Base-by-base conservation (phyloP, 2,888 invertebrate genomes). In the Leucophenga montana region DNA sequence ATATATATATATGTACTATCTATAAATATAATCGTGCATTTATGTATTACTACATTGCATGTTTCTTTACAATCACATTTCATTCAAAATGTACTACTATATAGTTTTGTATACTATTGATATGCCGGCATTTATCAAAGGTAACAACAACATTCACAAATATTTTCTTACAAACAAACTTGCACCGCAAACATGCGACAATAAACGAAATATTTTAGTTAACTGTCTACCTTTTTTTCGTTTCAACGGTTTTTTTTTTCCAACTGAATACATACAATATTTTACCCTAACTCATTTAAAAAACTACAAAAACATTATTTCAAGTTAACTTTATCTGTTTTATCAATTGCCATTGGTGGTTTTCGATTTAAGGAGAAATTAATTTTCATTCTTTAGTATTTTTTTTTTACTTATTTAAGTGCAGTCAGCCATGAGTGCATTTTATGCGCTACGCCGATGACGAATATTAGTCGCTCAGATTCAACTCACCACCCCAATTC, bases 111-210 rank as follows among this genome's bases (percentile, higher is more conserved):
- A 57, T 16, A 27, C n/a, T n/a, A 31, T 14, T 31, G n/a, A 57
- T n/a, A 57, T 57, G 57, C 14, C 57, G 57, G 57, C 57, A 57
- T 31, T 57, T n/a, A 57, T 31, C 57, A 57, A 57, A 57, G 31
- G 57, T n/a, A 16, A 1, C 13, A 57, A 57, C n/a, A 13, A 57
- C 27, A 57, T 14, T 3, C 20, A 31, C 14, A 57, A 57, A 57
- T 11, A 57, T 22, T 33, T 33, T 33, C 33, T 39, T 5, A 57
- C 16, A 57, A 57, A 57, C 31, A 57, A n/a, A 57, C 31, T 57
- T 57, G 14, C 27, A 27, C 6, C n/a, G 14, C 57, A 57, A 57
- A 57, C 57, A 27, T 54, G 31, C 31, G 57, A 31, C 31, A 57
- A 27, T 31, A 33, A 57, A 57, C 14, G 18, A 53, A 16, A 53